Base-by-base conservation (phyloP, 2,113 vertebrate genomes). In the Ranitomeya imitator region DNA sequence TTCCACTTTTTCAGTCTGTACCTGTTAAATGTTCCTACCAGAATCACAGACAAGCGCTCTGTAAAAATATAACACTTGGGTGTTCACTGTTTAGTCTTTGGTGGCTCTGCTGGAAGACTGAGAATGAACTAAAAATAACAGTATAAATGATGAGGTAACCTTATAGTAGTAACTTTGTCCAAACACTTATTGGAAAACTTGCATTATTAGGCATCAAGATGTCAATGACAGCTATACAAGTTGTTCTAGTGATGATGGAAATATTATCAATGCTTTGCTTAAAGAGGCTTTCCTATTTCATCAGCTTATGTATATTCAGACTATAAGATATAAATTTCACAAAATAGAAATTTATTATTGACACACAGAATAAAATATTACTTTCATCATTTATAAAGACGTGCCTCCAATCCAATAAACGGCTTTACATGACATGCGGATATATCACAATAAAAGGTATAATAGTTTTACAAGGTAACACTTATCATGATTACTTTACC, bases 1-100 rank as follows among this genome's bases (percentile, higher is more conserved):
- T 57, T 78, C 6, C 57, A 65, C 71, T 55, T 83, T 31, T 77
- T 83, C 80, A 83, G 80, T 57, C 31, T 88, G 87, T 88, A 83
- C 87, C 87, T 88, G 87, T 84, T 76, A 88, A 88, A 74, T 83
- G 67, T 76, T 88, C 61, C 69, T 83, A 77, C 83, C 80, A 88
- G 69, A 55, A 83, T 88, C 79, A 82, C 67, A 88, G 81, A 3
- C 14, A 52, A 81, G 73, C 31, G n/a, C 63, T 78, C 54, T 78
- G 19, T 59, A 74, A 74, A 85, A 74, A 85, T 85, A 12, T 57
- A 85, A 84, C 65, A 54, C 65, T 71, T 69, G 45, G 63, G 11
- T 69, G 63, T 84, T 84, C 82, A 84, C 63, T 84, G 51, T 69
- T 67, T 83, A 83, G 81, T 67, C 51, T 71, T 84, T 69, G 18